Percentiles rank a stretch among this genome's conserved stretches.
These are phyloP conservation scores for Cyclophora albipunctata DNA, from an alignment of 2,888 invertebrate genomes.

Conservation along the genomic window DNA sequence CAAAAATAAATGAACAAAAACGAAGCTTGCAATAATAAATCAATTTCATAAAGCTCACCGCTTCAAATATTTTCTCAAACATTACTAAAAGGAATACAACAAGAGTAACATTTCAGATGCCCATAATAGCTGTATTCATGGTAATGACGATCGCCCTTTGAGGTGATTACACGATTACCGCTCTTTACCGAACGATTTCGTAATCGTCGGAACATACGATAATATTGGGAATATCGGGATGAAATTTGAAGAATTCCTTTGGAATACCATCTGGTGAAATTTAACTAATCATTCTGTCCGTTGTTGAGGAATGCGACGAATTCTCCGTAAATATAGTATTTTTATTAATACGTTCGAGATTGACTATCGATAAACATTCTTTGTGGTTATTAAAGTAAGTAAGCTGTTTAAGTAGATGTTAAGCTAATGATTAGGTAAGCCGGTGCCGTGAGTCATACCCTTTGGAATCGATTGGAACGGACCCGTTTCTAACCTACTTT, in stretches of 20 bases:
- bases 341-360: conserved; percentile 37
- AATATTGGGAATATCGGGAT: conserved; percentile 49
- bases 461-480: too few relatives aligned
- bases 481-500: too few relatives aligned
- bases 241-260: conserved; percentile 37
- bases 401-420: conserved; percentile 6
- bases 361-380: conserved; percentile 34
- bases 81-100: conserved; percentile 13
- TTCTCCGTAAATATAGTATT: conserved; percentile 47
- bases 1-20: too few relatives aligned
- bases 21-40: neutral
- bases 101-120: conserved; percentile 30
- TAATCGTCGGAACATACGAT: conserved; percentile 42
- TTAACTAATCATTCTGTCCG: conserved; percentile 29
- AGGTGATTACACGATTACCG: conserved; percentile 61
- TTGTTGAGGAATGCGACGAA: conserved; percentile 16
- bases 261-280: conserved; percentile 32
- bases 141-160: conserved; percentile 58
- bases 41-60: neutral
- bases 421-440: neutral
- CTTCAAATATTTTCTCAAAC: too few relatives aligned
- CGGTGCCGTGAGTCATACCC: neutral
- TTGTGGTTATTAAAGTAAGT: conserved; percentile 15
- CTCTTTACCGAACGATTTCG: conserved; percentile 66
- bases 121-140: conserved; percentile 49